phyloP scores from a whole-genome alignment of 2,113 vertebrate species.

The Butorides virescens region DNA sequence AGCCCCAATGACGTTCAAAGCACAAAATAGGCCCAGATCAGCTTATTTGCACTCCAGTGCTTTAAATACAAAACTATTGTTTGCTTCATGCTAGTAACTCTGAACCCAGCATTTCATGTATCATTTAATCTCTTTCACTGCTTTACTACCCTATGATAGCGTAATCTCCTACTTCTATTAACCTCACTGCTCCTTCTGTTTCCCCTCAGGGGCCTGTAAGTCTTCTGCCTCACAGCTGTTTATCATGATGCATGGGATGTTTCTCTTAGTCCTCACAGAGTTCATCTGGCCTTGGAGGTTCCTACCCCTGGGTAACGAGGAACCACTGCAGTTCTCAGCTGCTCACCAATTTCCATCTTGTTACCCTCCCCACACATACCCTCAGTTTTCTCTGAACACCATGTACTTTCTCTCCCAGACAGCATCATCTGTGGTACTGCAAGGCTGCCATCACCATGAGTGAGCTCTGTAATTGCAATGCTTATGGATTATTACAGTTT shows the following conservation, averaged over 20 bases:
- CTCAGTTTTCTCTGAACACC: background rate
- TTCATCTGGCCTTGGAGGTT: background rate
- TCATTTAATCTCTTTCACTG: background rate
- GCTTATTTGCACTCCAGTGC: background rate
- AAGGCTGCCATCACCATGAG: background rate
- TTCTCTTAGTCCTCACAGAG: background rate
- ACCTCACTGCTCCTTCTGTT: background rate
- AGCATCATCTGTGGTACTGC: background rate
- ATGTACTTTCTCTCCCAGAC: background rate
- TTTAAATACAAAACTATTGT: background rate
- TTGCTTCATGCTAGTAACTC: background rate
- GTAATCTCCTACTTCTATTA: background rate
- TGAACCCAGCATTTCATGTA: background rate
- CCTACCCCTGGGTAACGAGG: background rate
- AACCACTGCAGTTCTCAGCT: conserved; percentile 16
- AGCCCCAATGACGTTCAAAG: background rate
- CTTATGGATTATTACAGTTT: background rate
- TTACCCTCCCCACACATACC: background rate
- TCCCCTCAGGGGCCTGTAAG: background rate
- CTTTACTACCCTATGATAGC: background rate
- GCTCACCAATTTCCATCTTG: background rate
- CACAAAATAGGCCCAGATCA: background rate
- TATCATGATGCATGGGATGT: background rate
- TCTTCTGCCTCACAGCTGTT: background rate
- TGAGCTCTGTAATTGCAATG: background rate